Evolutionary conservation across 2,113 vertebrate species (phyloP).

Genomic region (Labeo rohita): DNA sequence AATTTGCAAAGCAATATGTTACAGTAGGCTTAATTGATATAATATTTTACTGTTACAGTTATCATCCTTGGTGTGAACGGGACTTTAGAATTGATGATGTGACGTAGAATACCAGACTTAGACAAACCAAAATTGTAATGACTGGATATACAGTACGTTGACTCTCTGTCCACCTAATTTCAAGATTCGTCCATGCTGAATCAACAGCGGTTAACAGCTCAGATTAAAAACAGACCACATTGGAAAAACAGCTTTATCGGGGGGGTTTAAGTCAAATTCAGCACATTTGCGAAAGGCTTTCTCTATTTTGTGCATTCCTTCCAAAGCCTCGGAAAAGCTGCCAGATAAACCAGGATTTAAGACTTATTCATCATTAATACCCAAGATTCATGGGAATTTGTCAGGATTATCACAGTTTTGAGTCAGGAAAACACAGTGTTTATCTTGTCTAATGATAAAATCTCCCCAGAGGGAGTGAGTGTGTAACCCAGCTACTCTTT

Average conservation of each 20-base stretch:
- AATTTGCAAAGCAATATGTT: background rate
- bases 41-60: background rate
- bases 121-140: background rate
- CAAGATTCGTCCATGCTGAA: background rate
- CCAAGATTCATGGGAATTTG: conserved; percentile 66
- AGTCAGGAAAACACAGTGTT: conserved; percentile 53
- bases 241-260: conserved; percentile 19
- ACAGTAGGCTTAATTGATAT: background rate
- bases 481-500: conserved; percentile 60
- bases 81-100: background rate
- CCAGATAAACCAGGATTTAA: conserved; percentile 58
- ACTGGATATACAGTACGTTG: background rate
- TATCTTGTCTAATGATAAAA: conserved; percentile 68
- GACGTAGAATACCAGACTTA: background rate
- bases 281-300: conserved; percentile 17
- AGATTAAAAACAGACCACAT: background rate
- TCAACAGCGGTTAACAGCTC: conserved; percentile 30
- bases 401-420: conserved; percentile 68
- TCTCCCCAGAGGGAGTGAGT: conserved; percentile 60
- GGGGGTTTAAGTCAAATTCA: conserved; percentile 17
- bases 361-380: conserved; percentile 60
- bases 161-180: background rate
- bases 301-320: conserved; percentile 6
- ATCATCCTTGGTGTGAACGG: background rate
- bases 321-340: conserved; percentile 6